Conservation (phyloP, 2,888 invertebrate species). For the Temnothorax unifasciatus region DNA sequence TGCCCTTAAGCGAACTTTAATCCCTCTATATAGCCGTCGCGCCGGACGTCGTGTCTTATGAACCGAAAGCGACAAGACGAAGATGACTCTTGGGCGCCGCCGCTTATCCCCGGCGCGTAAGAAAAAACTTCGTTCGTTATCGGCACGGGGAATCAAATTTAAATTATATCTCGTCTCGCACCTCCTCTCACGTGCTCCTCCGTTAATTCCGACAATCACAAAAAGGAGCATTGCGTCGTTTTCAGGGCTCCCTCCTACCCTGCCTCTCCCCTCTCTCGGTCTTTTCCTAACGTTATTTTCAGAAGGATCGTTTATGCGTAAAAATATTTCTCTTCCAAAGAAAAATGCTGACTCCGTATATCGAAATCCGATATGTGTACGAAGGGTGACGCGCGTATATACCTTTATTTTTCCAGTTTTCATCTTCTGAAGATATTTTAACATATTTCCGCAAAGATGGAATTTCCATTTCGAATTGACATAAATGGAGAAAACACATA, state of each 20-base stretch:
- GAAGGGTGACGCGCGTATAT: neutral
- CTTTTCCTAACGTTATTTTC: constrained; percentile 8
- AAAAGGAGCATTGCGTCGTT: neutral
- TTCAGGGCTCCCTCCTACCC: neutral
- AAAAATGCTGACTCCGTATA: constrained; percentile 34
- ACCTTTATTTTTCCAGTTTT: neutral
- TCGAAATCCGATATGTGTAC: constrained; percentile 35
- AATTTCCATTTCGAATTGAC: constrained; percentile 5
- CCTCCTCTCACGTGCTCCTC: neutral
- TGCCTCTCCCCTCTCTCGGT: neutral
- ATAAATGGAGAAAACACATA: neutral
- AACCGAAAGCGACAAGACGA: constrained; percentile 20
- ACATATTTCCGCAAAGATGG: constrained; percentile 6
- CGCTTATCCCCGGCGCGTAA: neutral
- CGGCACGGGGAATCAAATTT: constrained; percentile 19
- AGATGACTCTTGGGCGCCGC: constrained; percentile 3
- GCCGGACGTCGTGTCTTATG: constrained; percentile 1
- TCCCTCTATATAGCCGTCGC: neutral
- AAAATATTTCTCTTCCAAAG: constrained; percentile 37
- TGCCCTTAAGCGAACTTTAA: constrained; percentile 26
- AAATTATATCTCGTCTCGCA: constrained; percentile 21
- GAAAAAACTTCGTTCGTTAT: constrained; percentile 26
- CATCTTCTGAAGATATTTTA: constrained; percentile 22
- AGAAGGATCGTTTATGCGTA: constrained; percentile 7
- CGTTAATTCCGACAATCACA: neutral